Base-by-base conservation (phyloP, 1,140 invertebrate species). In the Monochamus saltuarius region DNA sequence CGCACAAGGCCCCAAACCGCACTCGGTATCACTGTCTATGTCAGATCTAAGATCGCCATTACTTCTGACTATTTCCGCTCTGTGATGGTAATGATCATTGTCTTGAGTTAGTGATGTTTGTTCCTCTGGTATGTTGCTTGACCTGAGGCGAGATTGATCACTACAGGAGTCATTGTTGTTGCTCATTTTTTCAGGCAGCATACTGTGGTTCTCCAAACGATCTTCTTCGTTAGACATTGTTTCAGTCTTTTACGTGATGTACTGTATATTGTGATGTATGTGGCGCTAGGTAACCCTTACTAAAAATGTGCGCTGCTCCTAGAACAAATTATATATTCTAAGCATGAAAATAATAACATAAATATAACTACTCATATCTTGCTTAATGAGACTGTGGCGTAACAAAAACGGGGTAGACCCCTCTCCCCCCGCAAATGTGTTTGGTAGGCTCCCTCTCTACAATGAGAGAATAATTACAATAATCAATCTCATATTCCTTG, bases 1-100 rank as follows among this genome's bases (percentile, higher is more conserved):
- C 36, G 82, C 79, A 61, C 83, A 89, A 3, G 81, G 81, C 4
- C 89, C 89, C 58, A 90, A 78, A 1, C 89, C 89, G 63, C 89
- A 92, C 19, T 80, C 79, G 13, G 82, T 79, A 9, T 79, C 75
- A 46, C 78, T 78, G 3, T 82, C 78, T 17, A 80, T 79, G 49
- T 62, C 65, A 57, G 66, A 69, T 56, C 58, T 68, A 56, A 19
- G 59, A 54, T 58, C 61, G 56, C 47, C 49, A 56, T 43, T 56
- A 14, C 39, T 29, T 29, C 22, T 29, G 22, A 45, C 11, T 37
- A 19, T 50, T 11, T 37, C 49, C 16, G 49, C 36, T 51, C 36
- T 51, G 7, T 51, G 49, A 13, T 51, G 49, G 9, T 47, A 51
- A 19, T 61, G 63, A 35, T 55, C 39, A 13, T 59, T 56, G 13